Percentiles rank a stretch among this genome's conserved stretches.
Conservation (phyloP, 30 jellyfish, hydroid and myxozoan genomes). For the Aurelia coerulea region DNA sequence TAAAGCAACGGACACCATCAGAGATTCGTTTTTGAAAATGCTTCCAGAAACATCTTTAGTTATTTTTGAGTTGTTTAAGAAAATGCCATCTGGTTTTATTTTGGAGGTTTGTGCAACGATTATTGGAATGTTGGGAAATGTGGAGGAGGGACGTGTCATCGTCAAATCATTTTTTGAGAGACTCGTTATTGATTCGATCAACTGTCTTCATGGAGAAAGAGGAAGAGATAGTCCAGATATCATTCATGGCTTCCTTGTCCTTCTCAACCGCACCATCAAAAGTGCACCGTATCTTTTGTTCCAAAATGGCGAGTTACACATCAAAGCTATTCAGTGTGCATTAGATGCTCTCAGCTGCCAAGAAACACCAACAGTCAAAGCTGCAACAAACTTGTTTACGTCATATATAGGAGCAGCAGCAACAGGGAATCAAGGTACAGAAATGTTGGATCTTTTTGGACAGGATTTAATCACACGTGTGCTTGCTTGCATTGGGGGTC, state of each 20-base stretch:
- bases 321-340: conserved; percentile 47
- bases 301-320: conserved; percentile 48
- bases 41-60: conserved; percentile 59
- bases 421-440: conserved; percentile 13
- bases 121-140: conserved; percentile 81
- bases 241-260: conserved; percentile 74
- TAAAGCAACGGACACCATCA: conserved; percentile 77
- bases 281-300: conserved; percentile 67
- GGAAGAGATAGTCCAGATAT: conserved; percentile 66
- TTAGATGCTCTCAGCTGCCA: conserved; percentile 63
- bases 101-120: conserved; percentile 70
- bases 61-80: conserved; percentile 40
- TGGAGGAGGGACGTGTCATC: conserved; percentile 15
- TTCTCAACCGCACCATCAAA: conserved; percentile 69
- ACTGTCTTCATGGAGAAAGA: conserved; percentile 41
- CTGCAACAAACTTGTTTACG: conserved; percentile 58
- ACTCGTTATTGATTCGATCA: conserved; percentile 34
- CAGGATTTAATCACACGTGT: conserved; percentile 61
- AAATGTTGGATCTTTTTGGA: conserved; percentile 69
- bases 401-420: conserved; percentile 62
- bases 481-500: conserved; percentile 79
- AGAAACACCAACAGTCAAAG: conserved; percentile 85
- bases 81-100: conserved; percentile 58
- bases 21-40: conserved; percentile 69
- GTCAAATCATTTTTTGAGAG: conserved; percentile 45